phyloP scores from a whole-genome alignment of 2,888 invertebrate species.

The Lordiphosa fenestrarum region DNA sequence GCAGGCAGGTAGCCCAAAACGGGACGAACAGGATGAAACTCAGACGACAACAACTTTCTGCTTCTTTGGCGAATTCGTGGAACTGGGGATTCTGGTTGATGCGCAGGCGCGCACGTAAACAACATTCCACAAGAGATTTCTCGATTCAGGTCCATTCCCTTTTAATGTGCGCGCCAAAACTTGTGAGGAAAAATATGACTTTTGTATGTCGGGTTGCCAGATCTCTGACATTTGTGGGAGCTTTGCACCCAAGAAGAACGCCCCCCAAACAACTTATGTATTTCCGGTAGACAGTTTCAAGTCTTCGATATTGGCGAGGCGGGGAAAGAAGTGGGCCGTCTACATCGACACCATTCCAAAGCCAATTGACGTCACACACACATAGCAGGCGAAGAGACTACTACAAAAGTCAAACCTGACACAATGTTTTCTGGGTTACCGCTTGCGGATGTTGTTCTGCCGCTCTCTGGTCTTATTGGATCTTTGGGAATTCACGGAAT shows the following conservation, averaged over 20 bases:
- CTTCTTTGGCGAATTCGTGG: slow-evolving; percentile 50
- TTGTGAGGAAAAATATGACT: slow-evolving; percentile 17
- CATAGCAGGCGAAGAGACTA: not conserved
- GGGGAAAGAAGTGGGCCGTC: slow-evolving; percentile 42
- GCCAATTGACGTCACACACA: slow-evolving; percentile 39
- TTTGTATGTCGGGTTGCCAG: slow-evolving; percentile 17
- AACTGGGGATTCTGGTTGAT: slow-evolving; percentile 51
- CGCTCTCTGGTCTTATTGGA: not conserved
- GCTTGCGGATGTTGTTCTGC: slow-evolving; percentile 11
- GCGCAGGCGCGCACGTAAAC: slow-evolving; percentile 73
- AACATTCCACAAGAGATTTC: slow-evolving; percentile 65
- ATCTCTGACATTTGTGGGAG: slow-evolving; percentile 4
- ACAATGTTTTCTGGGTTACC: slow-evolving; percentile 40
- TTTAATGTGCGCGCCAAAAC: slow-evolving; percentile 57
- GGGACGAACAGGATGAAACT: slow-evolving; percentile 65
- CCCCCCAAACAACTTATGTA: slow-evolving; percentile 3
- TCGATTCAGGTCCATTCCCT: slow-evolving; percentile 21
- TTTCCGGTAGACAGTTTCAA: slow-evolving; percentile 36
- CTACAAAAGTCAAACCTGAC: slow-evolving; percentile 31
- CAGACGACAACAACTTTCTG: slow-evolving; percentile 39
- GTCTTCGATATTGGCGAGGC: not conserved
- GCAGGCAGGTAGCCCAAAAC: slow-evolving; percentile 57
- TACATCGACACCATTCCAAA: slow-evolving; percentile 32
- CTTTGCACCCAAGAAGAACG: slow-evolving; percentile 10
- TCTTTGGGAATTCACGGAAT: too few relatives aligned